Evolutionary conservation across 2,113 vertebrate genomes (phyloP), one percentile per base, ranked within the genome.

Genomic region (Diadophis punctatus): DNA sequence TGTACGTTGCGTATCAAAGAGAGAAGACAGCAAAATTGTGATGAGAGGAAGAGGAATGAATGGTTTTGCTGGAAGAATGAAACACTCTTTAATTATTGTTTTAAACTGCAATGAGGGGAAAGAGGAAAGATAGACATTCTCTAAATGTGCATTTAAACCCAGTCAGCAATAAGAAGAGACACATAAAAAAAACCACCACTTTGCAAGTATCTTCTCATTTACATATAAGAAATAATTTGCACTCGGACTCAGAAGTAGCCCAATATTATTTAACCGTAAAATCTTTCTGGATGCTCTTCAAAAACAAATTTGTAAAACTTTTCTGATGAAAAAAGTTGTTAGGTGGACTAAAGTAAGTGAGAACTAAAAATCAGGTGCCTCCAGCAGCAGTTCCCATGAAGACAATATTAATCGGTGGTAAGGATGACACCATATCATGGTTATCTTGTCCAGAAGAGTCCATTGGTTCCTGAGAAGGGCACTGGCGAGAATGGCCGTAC

Each of bases 371-470:
- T 98, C 95, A 98, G n/a, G 98, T 98, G 95, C 97, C 97, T 53
- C 98, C 98, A 51, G 63, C 98, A 88, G 98, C 97, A 48, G 98
- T 93, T 92, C 98, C 99, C 99, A 99, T 99, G 95, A 99, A 99
- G 93, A 99, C 99, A 0, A 99, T 99, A 93, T 99, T 99, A 97
- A 99, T 99, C 93, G 99, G 99, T 63, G 99, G 99, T 93, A 99
- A 97, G 52, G 98, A 99, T 1, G 99, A 98, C 74, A 98, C 98
- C 96, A 98, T 97, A 92, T 99, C 98, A 95, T 98, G 97, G 8
- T 95, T 97, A 8, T 96, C 94, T 0, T 96, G 95, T 3, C 97
- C 98, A 86, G 98, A 97, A 74, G 98, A 95, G 4, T 99, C 97
- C 96, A 99, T 58, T 88, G 96, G 93, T 91, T 99, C 98, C 97